Evolutionary conservation across 2,113 vertebrate species (phyloP).

Genomic region (Triplophysa siluroides): DNA sequence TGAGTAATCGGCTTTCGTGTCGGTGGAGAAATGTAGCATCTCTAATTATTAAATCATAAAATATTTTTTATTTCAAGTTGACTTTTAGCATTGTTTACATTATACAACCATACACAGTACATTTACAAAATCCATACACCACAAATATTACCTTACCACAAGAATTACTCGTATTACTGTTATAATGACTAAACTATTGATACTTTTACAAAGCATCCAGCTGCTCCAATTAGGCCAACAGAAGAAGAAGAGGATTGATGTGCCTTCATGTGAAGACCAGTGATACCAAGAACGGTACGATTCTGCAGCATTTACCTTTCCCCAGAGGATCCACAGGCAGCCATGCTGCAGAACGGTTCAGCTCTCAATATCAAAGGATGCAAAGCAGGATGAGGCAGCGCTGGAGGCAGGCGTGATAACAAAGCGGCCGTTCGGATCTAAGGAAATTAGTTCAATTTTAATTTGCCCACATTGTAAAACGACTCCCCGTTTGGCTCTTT

Average conservation of each 20-base stretch:
- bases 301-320: slow-evolving; percentile 67
- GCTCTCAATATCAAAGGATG: slow-evolving; percentile 59
- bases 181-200: neutral
- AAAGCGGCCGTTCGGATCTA: slow-evolving; percentile 33
- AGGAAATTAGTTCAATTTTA: slow-evolving; percentile 39
- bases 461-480: slow-evolving; percentile 36
- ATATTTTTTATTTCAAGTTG: neutral
- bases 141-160: neutral
- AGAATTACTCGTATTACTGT: neutral
- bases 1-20: too few relatives aligned
- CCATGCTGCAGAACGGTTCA: slow-evolving; percentile 62
- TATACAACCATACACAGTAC: neutral
- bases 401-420: slow-evolving; percentile 6
- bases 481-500: slow-evolving; percentile 18
- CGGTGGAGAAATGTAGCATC: too few relatives aligned
- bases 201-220: neutral
- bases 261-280: slow-evolving; percentile 42
- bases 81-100: neutral
- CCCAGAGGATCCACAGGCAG: slow-evolving; percentile 59
- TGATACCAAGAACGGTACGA: slow-evolving; percentile 62
- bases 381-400: slow-evolving; percentile 25
- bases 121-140: neutral
- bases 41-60: too few relatives aligned
- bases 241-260: slow-evolving; percentile 8
- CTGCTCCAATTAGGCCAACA: slow-evolving; percentile 8